Percentiles rank a stretch among this genome's conserved stretches.
phyloP scores from a whole-genome alignment of 1,140 invertebrate genomes.

The Lordiphosa stackelbergi region DNA sequence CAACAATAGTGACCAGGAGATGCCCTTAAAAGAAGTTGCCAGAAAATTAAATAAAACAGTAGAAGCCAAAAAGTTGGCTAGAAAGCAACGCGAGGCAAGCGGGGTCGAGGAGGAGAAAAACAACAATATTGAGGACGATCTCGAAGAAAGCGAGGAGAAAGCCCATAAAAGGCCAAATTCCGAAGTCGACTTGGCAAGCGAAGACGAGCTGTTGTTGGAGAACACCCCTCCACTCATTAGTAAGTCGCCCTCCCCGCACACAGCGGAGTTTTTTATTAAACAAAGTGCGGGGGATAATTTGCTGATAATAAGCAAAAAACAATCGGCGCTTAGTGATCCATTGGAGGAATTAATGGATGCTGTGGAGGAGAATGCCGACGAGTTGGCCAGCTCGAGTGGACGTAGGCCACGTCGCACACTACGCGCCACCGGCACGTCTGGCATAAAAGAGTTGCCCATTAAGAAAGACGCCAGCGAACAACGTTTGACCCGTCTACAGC shows the following conservation, averaged over 20 bases:
- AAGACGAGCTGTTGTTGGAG: background rate
- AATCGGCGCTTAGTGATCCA: background rate
- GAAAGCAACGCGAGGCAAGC: background rate
- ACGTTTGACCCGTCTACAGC: constrained; percentile 46
- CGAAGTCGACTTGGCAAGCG: background rate
- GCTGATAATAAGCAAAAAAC: constrained; percentile 51
- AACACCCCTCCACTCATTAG: too few species aligned
- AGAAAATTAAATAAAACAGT: constrained; percentile 11
- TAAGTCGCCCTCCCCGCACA: background rate
- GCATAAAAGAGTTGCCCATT: constrained; percentile 35
- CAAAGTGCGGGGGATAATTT: constrained; percentile 24
- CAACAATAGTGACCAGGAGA: constrained; percentile 23
- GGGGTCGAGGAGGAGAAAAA: background rate
- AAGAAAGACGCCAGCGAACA: constrained; percentile 20
- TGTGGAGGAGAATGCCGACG: constrained; percentile 33
- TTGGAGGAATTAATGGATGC: constrained; percentile 32
- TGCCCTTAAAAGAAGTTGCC: constrained; percentile 19
- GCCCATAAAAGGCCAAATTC: background rate
- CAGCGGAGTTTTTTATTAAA: constrained; percentile 49
- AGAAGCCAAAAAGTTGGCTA: constrained; percentile 1
- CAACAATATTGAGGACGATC: background rate
- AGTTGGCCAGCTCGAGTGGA: constrained; percentile 8
- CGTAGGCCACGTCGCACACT: constrained; percentile 23
- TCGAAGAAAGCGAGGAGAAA: background rate
- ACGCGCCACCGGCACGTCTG: background rate